A percentile compares a stretch with the other conserved stretches of the same genome.
Conservation (phyloP, 2,797 vertebrate species). For the Prunella strophiata region DNA sequence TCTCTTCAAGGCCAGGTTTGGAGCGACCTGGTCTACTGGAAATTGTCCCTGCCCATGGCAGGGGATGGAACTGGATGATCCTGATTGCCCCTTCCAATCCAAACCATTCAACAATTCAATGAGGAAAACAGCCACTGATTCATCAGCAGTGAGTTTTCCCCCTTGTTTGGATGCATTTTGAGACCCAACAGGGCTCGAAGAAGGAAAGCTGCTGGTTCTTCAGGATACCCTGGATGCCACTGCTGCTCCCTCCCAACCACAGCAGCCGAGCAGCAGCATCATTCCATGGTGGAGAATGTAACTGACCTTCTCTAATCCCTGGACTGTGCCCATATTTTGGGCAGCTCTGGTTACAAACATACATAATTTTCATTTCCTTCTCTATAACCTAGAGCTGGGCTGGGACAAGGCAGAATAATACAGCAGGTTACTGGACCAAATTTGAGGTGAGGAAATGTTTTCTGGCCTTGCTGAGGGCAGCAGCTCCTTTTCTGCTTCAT, state of each 20-base stretch:
- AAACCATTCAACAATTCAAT: neutral
- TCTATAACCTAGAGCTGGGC: neutral
- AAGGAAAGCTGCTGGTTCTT: neutral
- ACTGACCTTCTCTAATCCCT: neutral
- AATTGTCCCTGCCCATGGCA: neutral
- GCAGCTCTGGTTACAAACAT: neutral
- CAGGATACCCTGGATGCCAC: neutral
- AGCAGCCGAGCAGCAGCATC: neutral
- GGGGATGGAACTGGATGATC: neutral
- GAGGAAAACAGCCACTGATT: neutral
- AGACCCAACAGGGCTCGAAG: neutral
- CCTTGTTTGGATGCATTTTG: neutral
- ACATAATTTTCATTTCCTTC: neutral
- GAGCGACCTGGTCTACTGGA: neutral
- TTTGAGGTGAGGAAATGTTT: neutral
- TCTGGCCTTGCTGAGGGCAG: neutral
- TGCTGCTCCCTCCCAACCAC: neutral
- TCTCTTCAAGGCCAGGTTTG: neutral
- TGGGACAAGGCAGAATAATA: neutral
- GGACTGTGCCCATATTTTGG: neutral
- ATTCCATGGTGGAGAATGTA: accelerated
- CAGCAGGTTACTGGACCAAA: neutral
- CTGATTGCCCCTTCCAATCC: neutral
- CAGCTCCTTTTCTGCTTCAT: neutral
- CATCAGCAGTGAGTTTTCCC: accelerated